Base-by-base conservation (phyloP, 37 sponge, comb jelly and placozoan genomes). In the Dysidea cf. avara region DNA sequence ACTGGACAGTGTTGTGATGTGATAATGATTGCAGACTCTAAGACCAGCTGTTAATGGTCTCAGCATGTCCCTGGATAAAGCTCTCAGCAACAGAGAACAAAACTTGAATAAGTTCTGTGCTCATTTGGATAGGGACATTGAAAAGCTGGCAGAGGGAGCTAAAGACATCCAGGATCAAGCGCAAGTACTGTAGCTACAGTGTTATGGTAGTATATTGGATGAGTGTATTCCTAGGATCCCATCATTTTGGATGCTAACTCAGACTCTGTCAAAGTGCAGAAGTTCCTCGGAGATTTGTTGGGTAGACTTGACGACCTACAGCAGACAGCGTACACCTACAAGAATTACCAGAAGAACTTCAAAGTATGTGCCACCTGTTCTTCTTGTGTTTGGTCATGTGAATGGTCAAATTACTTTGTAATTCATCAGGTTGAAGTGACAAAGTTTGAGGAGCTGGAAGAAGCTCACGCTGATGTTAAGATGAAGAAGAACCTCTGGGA, bases 401-500 rank as follows among this genome's bases (percentile, higher is more conserved):
- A 9, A 29, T 35, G 56, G 26, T n/a, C 11, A 35, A 21, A 26
- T 4, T 53, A 20, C 3, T 56, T 7, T 57, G 25, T 60, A 59
- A 40, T 64, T 38, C 18, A 38, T 21, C 71, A 96, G 90, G 92
- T 97, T 56, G 98, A 97, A 32, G 89, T 97, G 75, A 94, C 98
- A n/a, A 39, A 77, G 56, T 97, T 91, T 90, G 94, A 90, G 52
- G 94, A 89, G 25, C 65, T 97, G 29, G 98, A 97, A 46, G 98
- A 94, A 46, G 81, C 86, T 1, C 91, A 90, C 69, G 91, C 94
- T 43, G 99, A 97, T 59, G 87, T 97, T 53, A 87, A 87, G 67
- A 71, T 97, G 82, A 97, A 91, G 69, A 92, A 90, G 64, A 83
- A 80, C 4, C 77, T 97, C 14, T 97, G 99, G 99, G 83, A 90